These are phyloP conservation scores for Eulemur macaco DNA, from an alignment of 2,113 vertebrate species.

Conservation along the genomic window DNA sequence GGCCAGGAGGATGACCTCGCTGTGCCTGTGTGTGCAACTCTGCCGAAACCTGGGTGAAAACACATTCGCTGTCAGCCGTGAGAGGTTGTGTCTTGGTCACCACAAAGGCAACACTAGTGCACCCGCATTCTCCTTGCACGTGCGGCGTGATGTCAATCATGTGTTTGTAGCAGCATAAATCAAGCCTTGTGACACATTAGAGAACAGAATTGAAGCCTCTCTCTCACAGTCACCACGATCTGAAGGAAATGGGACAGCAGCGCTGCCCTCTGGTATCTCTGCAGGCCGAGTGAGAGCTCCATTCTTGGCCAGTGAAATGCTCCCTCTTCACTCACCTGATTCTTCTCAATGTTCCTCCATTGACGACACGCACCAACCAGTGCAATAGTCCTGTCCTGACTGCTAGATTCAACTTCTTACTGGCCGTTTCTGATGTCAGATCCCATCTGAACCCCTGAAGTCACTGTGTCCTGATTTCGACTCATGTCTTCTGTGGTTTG, in stretches of 20 bases:
- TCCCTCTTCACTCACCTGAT: background rate
- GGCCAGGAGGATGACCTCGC: no score
- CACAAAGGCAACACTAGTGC: rapidly evolving
- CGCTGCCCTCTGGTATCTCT: background rate
- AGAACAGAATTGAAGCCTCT: rapidly evolving
- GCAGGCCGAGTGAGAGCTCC: background rate
- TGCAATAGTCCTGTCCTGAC: rapidly evolving
- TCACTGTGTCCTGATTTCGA: rapidly evolving
- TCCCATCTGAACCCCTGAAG: background rate
- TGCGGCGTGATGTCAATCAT: rapidly evolving
- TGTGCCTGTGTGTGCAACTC: rapidly evolving
- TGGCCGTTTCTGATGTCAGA: rapidly evolving
- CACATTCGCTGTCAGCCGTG: rapidly evolving
- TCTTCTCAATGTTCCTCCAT: rapidly evolving
- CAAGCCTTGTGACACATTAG: rapidly evolving
- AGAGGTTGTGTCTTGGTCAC: rapidly evolving
- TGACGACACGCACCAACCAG: rapidly evolving
- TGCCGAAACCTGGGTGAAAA: rapidly evolving
- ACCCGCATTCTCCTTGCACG: background rate
- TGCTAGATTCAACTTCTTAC: no score
- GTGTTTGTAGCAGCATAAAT: rapidly evolving
- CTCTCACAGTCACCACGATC: rapidly evolving
- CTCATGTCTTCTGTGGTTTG: rapidly evolving
- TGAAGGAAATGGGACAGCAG: no score
- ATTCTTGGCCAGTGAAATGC: rapidly evolving